Evolutionary conservation across 2,113 vertebrate species (phyloP).

Genomic region (Eonycteris spelaea): DNA sequence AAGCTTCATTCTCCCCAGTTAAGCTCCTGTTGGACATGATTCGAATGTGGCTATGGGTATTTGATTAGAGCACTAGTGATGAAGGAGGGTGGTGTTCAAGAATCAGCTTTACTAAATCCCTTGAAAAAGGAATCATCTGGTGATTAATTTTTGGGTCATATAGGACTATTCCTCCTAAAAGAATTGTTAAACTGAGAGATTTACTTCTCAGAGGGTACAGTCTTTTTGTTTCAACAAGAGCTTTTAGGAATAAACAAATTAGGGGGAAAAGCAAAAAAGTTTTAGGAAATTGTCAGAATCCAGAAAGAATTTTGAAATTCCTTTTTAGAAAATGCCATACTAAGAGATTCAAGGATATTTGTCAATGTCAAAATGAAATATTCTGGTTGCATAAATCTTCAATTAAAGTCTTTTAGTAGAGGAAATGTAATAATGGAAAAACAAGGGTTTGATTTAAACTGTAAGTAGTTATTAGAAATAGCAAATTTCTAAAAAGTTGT

Average conservation of each 20-base stretch:
- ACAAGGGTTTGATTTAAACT: neutral
- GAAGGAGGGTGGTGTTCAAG: neutral
- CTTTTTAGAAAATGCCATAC: neutral
- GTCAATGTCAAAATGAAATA: neutral
- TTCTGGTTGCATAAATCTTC: neutral
- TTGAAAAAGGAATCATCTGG: neutral
- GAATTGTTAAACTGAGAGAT: neutral
- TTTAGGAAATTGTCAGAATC: neutral
- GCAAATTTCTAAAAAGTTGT: neutral
- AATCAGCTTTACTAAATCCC: slow-evolving; percentile 13
- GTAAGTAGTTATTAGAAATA: slow-evolving; percentile 18
- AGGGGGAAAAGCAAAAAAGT: neutral
- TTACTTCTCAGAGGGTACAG: neutral
- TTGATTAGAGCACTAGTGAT: neutral
- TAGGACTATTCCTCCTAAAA: slow-evolving; percentile 9
- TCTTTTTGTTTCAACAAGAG: slow-evolving; percentile 9
- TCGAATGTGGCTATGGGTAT: neutral
- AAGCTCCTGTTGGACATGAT: neutral
- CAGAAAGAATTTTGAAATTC: neutral
- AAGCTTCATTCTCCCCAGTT: neutral
- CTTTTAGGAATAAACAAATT: neutral
- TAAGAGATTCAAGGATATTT: neutral
- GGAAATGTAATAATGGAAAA: neutral
- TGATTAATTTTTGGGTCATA: neutral
- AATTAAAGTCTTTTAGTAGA: neutral